Base-by-base conservation (phyloP, 1,140 invertebrate species). In the Nixonia krombeini region DNA sequence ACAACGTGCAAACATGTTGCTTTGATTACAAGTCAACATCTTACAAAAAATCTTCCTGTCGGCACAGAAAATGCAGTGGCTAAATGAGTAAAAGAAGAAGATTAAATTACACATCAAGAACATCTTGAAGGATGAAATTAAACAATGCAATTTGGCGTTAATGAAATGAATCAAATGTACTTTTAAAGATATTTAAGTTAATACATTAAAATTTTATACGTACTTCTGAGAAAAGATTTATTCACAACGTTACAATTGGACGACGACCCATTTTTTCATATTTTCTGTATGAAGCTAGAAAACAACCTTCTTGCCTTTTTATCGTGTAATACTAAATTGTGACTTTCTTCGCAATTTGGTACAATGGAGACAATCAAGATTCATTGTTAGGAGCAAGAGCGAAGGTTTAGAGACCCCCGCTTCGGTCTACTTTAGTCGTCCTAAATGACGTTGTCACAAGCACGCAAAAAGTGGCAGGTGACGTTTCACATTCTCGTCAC, bases 11-110 rank as follows among this genome's bases (percentile, higher is more conserved):
- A 69, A 69, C 55, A 69, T 63, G 58, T 69, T 69, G 58, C 55
- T 62, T 69, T 59, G 63, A 63, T 63, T 63, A 69, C 63, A 58
- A 69, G 58, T 69, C 66, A 69, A 69, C 59, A 69, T 42, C 23
- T 21, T 38, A 59, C 53, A 69, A 59, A 55, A 69, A 68, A 68
- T 68, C 2, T 2, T 21, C 6, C n/a, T n/a, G n/a, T n/a, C n/a
- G n/a, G n/a, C n/a, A n/a, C n/a, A n/a, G n/a, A n/a, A n/a, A n/a
- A n/a, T n/a, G n/a, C n/a, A n/a, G n/a, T n/a, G n/a, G n/a, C n/a
- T n/a, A n/a, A n/a, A n/a, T n/a, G n/a, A n/a, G n/a, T n/a, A n/a
- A n/a, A n/a, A n/a, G n/a, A n/a, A n/a, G n/a, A n/a, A n/a, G n/a
- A n/a, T n/a, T n/a, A n/a, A n/a, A n/a, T n/a, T n/a, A n/a, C n/a